Percentiles rank a stretch among this genome's conserved stretches.
phyloP scores from a whole-genome alignment of 2,888 invertebrate genomes.

The Opisthograptis luteolata region DNA sequence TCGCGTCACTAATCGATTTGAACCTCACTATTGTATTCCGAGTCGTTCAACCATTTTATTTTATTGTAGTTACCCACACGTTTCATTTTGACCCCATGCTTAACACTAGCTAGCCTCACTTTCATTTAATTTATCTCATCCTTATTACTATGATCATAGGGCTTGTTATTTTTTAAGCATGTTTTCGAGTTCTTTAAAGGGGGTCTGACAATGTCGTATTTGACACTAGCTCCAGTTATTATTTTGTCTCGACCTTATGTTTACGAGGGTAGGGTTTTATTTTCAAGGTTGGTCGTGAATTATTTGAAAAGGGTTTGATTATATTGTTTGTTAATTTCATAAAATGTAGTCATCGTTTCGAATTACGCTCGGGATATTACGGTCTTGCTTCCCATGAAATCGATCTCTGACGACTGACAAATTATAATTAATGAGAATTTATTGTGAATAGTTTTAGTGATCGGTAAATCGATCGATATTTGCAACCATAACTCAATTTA shows the following conservation, averaged over 20 bases:
- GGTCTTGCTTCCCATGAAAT: constrained; percentile 56
- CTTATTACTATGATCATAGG: background rate
- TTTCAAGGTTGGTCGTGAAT: constrained; percentile 18
- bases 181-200: background rate
- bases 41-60: constrained; percentile 77
- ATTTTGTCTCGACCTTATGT: constrained; percentile 33
- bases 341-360: constrained; percentile 56
- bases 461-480: background rate
- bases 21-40: constrained; percentile 72
- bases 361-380: constrained; percentile 44
- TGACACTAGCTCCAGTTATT: constrained; percentile 34
- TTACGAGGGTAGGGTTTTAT: constrained; percentile 34
- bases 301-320: constrained; percentile 48
- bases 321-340: constrained; percentile 68
- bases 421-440: constrained; percentile 7
- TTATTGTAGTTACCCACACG: constrained; percentile 76
- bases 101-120: constrained; percentile 22
- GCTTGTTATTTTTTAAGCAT: background rate
- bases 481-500: constrained; percentile 1
- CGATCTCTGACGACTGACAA: constrained; percentile 6
- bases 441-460: background rate
- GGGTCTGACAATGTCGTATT: constrained; percentile 11
- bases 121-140: background rate
- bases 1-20: constrained; percentile 78
- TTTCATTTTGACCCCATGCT: constrained; percentile 61